Evolutionary conservation across 2,113 vertebrate species (phyloP), one percentile per base, ranked within the genome.

Genomic region (Nothobranchius furzeri): DNA sequence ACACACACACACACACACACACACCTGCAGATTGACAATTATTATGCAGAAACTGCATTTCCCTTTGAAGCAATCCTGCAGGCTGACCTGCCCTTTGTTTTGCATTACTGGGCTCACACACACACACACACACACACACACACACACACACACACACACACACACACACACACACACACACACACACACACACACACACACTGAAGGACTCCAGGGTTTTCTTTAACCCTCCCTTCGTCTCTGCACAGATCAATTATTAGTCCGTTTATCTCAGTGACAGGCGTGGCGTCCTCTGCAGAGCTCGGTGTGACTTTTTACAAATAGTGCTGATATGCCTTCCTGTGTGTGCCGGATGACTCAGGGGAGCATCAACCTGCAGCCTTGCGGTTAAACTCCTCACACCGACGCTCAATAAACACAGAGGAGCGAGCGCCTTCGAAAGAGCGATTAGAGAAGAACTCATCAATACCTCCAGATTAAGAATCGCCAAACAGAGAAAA

Each of bases 211-310:
- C 47, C 43, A 56, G 55, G 45, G 52, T 76, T 70, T 50, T 45
- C 64, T 37, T 60, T 63, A 78, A 73, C 74, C 59, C 68, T 78
- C 75, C 85, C 82, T 89, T 91, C 76, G 83, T 90, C 90, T 90
- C 89, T 88, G 75, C 88, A 84, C 89, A 70, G 76, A 85, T 75
- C 90, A 92, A 88, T 90, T 90, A 91, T 93, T 75, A 89, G 84
- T 63, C 84, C 54, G 76, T 82, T 68, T 87, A 81, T 78, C 73
- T 76, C 82, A 71, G 79, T 82, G 92, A 89, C 85, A 85, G 79
- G 86, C 78, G 76, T 71, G 57, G 7, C 35, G 0, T 58, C 79
- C 89, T 87, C 75, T 7, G 61, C 68, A 70, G 85, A 77, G 73
- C 68, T 54, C 42, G 62, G 76, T 89, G 85, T 82, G 86, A 80